These are phyloP conservation scores for Lepisosteus osseus DNA, from an alignment of 2,113 vertebrate species.

Conservation along the genomic window DNA sequence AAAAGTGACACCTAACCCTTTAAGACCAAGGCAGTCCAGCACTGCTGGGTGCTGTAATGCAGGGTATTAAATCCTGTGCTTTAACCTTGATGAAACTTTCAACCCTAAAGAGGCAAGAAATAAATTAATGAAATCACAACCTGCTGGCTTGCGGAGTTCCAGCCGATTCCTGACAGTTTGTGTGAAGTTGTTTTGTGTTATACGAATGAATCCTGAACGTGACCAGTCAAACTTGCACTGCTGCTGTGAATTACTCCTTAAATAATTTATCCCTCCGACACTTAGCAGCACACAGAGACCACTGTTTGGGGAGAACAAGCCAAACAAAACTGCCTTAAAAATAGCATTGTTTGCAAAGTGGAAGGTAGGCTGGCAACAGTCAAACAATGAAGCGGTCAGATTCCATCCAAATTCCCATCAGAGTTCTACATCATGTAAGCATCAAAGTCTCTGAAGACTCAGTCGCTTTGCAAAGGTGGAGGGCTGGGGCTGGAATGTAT, in stretches of 20 bases:
- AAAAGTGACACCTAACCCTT: conserved; percentile 43
- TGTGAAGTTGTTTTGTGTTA: background rate
- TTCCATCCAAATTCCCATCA: conserved; percentile 40
- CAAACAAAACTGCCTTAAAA: conserved; percentile 77
- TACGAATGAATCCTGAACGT: background rate
- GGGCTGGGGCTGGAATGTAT: conserved; percentile 21
- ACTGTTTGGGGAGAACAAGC: conserved; percentile 75
- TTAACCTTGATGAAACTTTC: conserved; percentile 4
- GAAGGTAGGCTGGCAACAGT: conserved; percentile 55
- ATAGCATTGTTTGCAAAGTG: conserved; percentile 64
- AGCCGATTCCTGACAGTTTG: background rate
- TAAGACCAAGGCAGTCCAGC: conserved; percentile 13
- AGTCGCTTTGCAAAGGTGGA: conserved; percentile 41
- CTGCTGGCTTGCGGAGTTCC: too few species aligned
- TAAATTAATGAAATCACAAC: too few species aligned
- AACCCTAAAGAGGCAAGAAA: conserved; percentile 17
- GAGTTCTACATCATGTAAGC: conserved; percentile 41
- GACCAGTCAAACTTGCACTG: background rate
- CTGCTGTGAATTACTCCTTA: conserved; percentile 54
- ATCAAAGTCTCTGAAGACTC: conserved; percentile 47
- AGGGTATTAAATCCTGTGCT: conserved; percentile 27
- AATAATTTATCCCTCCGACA: conserved; percentile 72
- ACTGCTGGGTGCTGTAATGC: conserved; percentile 33
- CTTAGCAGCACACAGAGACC: conserved; percentile 54
- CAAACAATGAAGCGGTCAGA: conserved; percentile 62